Conservation (phyloP, 1,140 invertebrate genomes). For the Alviniconcha marisindica region DNA sequence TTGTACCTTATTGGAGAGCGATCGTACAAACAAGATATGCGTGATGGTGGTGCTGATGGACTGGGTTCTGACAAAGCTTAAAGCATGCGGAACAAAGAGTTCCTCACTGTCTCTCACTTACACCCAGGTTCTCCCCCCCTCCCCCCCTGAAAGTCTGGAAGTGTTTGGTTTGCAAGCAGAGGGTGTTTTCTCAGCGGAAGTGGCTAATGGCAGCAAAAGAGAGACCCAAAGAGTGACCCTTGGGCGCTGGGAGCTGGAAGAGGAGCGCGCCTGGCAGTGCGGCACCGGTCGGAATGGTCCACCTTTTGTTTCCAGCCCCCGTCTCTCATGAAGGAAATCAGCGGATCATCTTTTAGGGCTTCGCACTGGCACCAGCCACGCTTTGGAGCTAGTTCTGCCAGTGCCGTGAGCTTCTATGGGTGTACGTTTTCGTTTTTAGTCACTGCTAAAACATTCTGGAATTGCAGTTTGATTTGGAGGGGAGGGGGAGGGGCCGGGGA, state of each 20-base stretch:
- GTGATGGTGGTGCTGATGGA: too few relatives aligned
- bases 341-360: background rate
- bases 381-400: too few relatives aligned
- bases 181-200: background rate
- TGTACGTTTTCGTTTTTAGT: too few relatives aligned
- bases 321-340: background rate
- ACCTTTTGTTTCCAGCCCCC: background rate
- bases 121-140: background rate
- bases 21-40: too few relatives aligned
- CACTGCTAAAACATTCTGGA: too few relatives aligned
- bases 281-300: background rate
- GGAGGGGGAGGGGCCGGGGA: too few relatives aligned
- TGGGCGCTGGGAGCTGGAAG: background rate
- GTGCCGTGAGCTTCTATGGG: too few relatives aligned
- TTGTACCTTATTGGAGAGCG: too few relatives aligned
- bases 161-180: constrained; percentile 23
- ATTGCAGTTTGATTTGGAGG: too few relatives aligned
- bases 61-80: too few relatives aligned
- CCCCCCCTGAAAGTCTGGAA: background rate
- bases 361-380: too few relatives aligned
- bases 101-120: background rate
- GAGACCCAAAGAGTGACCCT: background rate
- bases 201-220: constrained; percentile 20
- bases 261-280: background rate
- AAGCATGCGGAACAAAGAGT: too few relatives aligned